A percentile compares a stretch with the other conserved stretches of the same genome.
Evolutionary conservation across 1,140 invertebrate genomes (phyloP).

Genomic region (Caenorhabditis remanei): DNA sequence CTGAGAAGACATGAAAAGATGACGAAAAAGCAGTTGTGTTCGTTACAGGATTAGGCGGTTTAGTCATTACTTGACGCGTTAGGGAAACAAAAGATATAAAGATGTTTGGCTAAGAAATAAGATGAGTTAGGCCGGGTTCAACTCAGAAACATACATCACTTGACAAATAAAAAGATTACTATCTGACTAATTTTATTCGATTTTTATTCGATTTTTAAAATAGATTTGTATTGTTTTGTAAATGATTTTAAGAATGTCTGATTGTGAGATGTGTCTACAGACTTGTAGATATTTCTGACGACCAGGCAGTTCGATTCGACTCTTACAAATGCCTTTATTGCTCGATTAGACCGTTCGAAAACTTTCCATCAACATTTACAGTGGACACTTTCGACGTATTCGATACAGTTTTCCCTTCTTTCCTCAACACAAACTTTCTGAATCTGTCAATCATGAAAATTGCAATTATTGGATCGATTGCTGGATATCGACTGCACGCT

Average conservation of each 20-base stretch:
- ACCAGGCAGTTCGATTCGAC: too few species aligned
- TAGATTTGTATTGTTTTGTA: too few species aligned
- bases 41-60: constrained; percentile 3
- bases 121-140: not conserved
- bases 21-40: not conserved
- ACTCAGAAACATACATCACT: not conserved
- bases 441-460: constrained; percentile 42
- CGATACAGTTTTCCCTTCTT: not conserved
- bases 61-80: constrained; percentile 18
- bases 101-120: not conserved
- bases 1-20: constrained; percentile 5
- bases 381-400: not conserved
- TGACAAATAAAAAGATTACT: too few species aligned
- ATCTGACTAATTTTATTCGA: too few species aligned
- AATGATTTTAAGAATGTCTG: too few species aligned
- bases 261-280: too few species aligned
- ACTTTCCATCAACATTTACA: not conserved
- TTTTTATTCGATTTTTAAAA: too few species aligned
- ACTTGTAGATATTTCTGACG: too few species aligned
- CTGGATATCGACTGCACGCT: constrained; percentile 10
- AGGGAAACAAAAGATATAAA: not conserved
- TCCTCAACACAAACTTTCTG: not conserved
- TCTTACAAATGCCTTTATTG: too few species aligned
- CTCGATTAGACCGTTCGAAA: not conserved
- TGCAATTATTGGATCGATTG: constrained; percentile 13